These are phyloP conservation scores for Gallinago solitaria DNA, from an alignment of 2,797 vertebrate genomes.

Conservation along the genomic window DNA sequence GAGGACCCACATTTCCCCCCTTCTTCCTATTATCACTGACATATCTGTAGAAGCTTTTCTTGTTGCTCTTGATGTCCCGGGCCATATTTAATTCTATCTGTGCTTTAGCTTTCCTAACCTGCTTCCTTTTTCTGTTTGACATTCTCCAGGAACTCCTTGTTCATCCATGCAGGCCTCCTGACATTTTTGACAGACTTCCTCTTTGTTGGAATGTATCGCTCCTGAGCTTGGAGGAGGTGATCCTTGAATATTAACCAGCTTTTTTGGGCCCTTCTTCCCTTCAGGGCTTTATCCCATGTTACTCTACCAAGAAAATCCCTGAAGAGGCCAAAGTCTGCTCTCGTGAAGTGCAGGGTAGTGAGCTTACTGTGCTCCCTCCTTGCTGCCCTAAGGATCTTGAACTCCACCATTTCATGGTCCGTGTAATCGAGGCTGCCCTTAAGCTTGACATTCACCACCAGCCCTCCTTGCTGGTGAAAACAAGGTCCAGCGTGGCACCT, in stretches of 20 bases:
- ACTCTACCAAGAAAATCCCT: neutral
- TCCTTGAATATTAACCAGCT: neutral
- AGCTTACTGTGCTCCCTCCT: neutral
- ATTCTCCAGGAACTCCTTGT: no score
- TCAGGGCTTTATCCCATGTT: neutral
- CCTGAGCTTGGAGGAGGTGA: neutral
- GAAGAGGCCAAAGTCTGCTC: neutral
- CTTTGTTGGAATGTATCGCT: no score
- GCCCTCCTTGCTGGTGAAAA: neutral
- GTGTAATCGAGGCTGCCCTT: neutral
- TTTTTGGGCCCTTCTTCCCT: neutral
- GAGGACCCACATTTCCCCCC: no score
- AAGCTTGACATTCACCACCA: neutral
- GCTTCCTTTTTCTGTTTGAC: no score
- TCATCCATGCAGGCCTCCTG: no score
- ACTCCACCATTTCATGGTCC: neutral
- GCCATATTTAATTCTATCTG: no score
- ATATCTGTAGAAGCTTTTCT: no score
- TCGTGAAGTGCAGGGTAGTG: neutral
- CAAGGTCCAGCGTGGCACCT: neutral
- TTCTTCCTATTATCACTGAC: no score
- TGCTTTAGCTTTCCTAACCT: no score
- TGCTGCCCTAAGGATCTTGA: neutral
- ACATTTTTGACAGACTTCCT: no score
- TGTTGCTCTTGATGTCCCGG: no score